phyloP scores from a whole-genome alignment of 2,797 vertebrate genomes.

The Periparus ater region DNA sequence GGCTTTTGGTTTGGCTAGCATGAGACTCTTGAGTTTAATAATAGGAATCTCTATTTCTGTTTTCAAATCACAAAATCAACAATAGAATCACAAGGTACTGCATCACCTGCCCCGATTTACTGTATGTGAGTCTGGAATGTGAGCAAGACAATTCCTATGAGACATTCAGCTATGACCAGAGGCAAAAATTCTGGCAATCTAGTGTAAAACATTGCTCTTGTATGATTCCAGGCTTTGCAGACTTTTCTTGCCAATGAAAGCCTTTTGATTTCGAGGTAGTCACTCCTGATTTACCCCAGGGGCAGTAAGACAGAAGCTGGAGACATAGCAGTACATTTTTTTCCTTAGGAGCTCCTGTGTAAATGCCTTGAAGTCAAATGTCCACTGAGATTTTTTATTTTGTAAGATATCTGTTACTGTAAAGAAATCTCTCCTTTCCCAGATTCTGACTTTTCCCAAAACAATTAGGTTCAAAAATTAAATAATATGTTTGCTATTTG shows the following conservation, averaged over 20 bases:
- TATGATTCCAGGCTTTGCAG: background rate
- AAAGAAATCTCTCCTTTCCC: background rate
- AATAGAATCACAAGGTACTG: background rate
- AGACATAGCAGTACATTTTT: background rate
- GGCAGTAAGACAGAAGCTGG: background rate
- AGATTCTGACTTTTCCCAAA: background rate
- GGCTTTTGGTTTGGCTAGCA: background rate
- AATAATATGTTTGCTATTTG: constrained; percentile 58
- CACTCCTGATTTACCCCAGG: constrained; percentile 23
- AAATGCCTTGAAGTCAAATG: background rate
- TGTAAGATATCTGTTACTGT: background rate
- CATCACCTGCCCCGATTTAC: background rate
- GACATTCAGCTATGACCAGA: constrained; percentile 24
- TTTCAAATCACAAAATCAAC: background rate
- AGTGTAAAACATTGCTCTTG: background rate
- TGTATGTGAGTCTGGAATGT: background rate
- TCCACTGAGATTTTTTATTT: background rate
- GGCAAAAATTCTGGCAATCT: constrained; percentile 32
- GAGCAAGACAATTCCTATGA: background rate
- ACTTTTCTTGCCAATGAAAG: background rate
- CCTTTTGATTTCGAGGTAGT: constrained; percentile 28
- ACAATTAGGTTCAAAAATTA: constrained; percentile 60
- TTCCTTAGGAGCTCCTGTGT: background rate
- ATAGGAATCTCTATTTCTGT: background rate
- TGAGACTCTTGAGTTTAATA: background rate